Base-by-base conservation (phyloP, 2,113 vertebrate species). In the Archilochus colubris region DNA sequence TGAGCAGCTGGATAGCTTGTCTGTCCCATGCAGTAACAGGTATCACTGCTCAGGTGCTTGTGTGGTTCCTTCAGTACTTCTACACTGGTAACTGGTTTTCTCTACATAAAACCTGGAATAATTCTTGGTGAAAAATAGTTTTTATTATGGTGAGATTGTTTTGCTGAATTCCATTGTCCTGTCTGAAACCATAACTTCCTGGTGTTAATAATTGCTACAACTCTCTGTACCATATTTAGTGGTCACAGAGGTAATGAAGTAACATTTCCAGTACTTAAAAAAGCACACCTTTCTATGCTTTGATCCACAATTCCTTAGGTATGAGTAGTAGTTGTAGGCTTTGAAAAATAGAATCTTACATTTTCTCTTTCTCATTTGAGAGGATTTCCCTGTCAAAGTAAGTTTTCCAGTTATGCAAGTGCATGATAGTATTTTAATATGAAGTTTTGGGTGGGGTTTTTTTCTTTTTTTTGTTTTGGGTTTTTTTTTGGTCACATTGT, bases 1-100 rank as follows among this genome's bases (percentile, higher is more conserved):
- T 99, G 98, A 96, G 98, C 16, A 24, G 5, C 14, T 63, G 12
- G 14, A 38, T 66, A n/a, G 64, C 77, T 82, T 53, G 14, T 48
- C 69, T 79, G 15, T 44, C 31, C 72, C 10, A 4, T 14, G 20
- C 22, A 8, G 18, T 36, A 30, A 3, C 24, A 59, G 9, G 18
- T 43, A 0, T 14, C 2, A 7, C 17, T 31, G 18, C 4, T 55
- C 31, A 19, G 27, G 5, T 58, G 30, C 38, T 81, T 28, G 4
- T 24, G 30, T n/a, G 28, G 19, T n/a, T 74, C n/a, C 27, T 58
- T 88, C 19, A 50, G 48, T 20, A 3, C 3, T 28, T 33, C 40
- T 62, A 0, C 20, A 9, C 0, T 10, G 38, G 48, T 30, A 27
- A 10, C 38, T 80, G 0, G 3, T 78, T 18, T 62, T 73, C 31